Evolutionary conservation across 2,113 vertebrate genomes (phyloP).

Genomic region (Alligator sinensis): DNA sequence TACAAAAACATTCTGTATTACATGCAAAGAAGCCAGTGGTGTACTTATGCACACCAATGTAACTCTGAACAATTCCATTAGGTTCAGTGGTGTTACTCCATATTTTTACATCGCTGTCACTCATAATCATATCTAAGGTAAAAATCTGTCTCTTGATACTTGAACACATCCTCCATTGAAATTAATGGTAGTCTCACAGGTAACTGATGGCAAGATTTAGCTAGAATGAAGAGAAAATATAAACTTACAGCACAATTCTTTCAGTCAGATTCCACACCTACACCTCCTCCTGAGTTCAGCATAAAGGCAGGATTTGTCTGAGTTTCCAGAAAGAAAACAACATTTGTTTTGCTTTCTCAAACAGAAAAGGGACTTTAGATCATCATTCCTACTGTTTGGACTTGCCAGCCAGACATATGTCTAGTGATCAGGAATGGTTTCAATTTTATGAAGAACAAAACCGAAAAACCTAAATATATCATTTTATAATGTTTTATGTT

Average conservation of each 20-base stretch:
- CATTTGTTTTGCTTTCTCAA: constrained; percentile 59
- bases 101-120: not conserved
- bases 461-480: not conserved
- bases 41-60: not conserved
- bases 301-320: constrained; percentile 54
- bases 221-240: not conserved
- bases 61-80: not conserved
- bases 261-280: constrained; percentile 45
- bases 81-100: not conserved
- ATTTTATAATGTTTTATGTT: not conserved
- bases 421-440: constrained; percentile 17
- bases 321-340: constrained; percentile 64
- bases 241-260: constrained; percentile 15
- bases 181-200: constrained; percentile 2
- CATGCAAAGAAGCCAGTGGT: accelerated
- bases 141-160: not conserved
- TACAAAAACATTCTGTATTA: not conserved
- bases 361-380: constrained; percentile 56
- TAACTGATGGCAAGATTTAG: not conserved
- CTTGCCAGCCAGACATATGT: constrained; percentile 5
- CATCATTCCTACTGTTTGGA: constrained; percentile 24
- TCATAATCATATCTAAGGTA: not conserved
- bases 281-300: constrained; percentile 57
- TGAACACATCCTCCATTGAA: not conserved
- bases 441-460: not conserved